These are phyloP conservation scores for Pseudochromis fuscus DNA, from an alignment of 2,797 vertebrate species.

Conservation along the genomic window DNA sequence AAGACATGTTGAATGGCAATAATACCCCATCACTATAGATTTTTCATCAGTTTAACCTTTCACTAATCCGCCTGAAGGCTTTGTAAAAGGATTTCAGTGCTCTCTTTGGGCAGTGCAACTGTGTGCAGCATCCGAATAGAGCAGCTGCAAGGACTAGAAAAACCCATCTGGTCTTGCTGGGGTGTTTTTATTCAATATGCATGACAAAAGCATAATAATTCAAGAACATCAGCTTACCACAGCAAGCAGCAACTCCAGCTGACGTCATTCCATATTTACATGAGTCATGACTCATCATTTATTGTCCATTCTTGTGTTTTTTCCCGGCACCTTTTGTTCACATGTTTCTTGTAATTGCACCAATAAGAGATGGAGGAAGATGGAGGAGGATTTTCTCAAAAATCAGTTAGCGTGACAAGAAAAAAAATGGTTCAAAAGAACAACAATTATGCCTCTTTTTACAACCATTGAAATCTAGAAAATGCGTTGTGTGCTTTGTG, in stretches of 20 bases:
- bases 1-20: neutral
- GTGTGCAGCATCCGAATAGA: conserved; percentile 24
- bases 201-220: conserved; percentile 53
- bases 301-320: conserved; percentile 11
- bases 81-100: conserved; percentile 6
- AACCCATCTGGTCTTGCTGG: conserved; percentile 42
- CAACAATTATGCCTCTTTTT: neutral
- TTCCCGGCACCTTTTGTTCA: neutral
- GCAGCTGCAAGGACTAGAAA: conserved; percentile 30
- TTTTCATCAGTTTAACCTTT: neutral
- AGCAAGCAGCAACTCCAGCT: conserved; percentile 27
- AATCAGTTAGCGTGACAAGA: neutral
- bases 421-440: no score
- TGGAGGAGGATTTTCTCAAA: neutral
- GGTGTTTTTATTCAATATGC: conserved; percentile 41
- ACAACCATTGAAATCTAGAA: neutral
- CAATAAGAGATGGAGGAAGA: neutral
- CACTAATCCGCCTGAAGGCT: conserved; percentile 23
- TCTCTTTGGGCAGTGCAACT: conserved; percentile 2
- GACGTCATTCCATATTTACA: conserved; percentile 35
- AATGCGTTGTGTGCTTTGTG: neutral
- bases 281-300: conserved; percentile 46
- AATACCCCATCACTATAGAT: neutral
- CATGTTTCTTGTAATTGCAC: conserved; percentile 2
- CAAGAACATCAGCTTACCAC: conserved; percentile 32